Percentiles rank a stretch among this genome's conserved stretches.
These are phyloP conservation scores for Drosophila hydei DNA, from an alignment of 1,140 invertebrate genomes.

Conservation along the genomic window DNA sequence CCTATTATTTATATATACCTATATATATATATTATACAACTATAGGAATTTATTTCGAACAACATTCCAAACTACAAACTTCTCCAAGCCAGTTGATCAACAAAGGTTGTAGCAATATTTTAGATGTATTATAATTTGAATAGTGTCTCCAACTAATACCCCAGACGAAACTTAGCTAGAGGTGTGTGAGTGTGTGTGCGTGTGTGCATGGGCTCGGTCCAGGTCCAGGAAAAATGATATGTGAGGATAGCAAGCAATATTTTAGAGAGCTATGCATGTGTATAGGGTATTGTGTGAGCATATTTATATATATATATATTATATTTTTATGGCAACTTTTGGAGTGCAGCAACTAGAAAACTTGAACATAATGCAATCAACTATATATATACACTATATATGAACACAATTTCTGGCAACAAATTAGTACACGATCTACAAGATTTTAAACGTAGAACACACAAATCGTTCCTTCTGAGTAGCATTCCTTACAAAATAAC, in stretches of 20 bases:
- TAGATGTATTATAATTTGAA: conserved; percentile 14
- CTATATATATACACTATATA: conserved; percentile 10
- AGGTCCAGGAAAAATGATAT: background rate
- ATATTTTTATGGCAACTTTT: conserved; percentile 70
- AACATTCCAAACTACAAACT: background rate
- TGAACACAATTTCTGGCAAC: background rate
- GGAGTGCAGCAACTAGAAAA: conserved; percentile 34
- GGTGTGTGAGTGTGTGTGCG: conserved; percentile 1
- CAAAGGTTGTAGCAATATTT: conserved; percentile 41
- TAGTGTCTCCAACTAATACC: conserved; percentile 7
- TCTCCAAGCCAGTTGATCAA: conserved; percentile 18
- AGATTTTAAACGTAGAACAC: conserved; percentile 15
- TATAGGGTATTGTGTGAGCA: conserved; percentile 27
- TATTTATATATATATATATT: conserved; percentile 37
- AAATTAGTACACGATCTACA: conserved; percentile 5
- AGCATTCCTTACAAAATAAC: conserved; percentile 27
- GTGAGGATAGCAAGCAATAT: conserved; percentile 43
- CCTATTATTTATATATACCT: conserved; percentile 31
- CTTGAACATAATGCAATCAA: conserved; percentile 53
- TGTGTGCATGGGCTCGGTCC: background rate
- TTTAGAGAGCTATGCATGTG: conserved; percentile 21
- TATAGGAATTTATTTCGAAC: conserved; percentile 23
- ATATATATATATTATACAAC: conserved; percentile 26
- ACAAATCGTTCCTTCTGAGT: conserved; percentile 15
- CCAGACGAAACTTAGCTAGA: conserved; percentile 1